These are phyloP conservation scores for Stenotaenia linearis DNA, from an alignment of 2,888 invertebrate genomes.

Conservation along the genomic window DNA sequence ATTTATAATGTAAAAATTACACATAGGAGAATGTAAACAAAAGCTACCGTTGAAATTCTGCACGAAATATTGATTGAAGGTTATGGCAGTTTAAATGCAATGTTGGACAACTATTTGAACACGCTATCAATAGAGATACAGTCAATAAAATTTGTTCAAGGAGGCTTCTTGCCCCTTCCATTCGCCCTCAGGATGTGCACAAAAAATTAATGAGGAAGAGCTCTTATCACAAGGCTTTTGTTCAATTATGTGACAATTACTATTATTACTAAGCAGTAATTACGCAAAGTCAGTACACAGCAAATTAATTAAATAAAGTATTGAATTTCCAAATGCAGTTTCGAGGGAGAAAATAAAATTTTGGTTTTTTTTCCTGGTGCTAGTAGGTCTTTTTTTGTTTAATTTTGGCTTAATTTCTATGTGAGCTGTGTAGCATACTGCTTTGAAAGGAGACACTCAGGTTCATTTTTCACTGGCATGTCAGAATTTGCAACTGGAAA, in stretches of 20 bases:
- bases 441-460: constrained; percentile 26
- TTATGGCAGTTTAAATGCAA: neutral
- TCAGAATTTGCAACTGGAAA: constrained; percentile 26
- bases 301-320: constrained; percentile 1
- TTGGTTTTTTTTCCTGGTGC: neutral
- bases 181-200: neutral
- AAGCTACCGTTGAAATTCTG: neutral
- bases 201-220: constrained; percentile 26
- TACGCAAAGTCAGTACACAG: neutral
- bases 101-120: neutral
- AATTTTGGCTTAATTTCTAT: constrained; percentile 26
- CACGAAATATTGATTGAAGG: constrained; percentile 12
- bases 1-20: constrained; percentile 33
- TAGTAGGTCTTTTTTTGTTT: constrained; percentile 17
- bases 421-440: constrained; percentile 26
- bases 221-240: neutral
- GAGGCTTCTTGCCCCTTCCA: neutral
- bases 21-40: constrained; percentile 6
- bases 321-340: neutral
- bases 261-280: neutral
- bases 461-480: constrained; percentile 26
- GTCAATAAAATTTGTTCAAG: neutral
- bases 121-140: neutral
- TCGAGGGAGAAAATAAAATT: neutral
- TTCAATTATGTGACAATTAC: constrained; percentile 16